These are phyloP conservation scores for Psammodynastes pulverulentus DNA, from an alignment of 2,113 vertebrate genomes.

Conservation along the genomic window DNA sequence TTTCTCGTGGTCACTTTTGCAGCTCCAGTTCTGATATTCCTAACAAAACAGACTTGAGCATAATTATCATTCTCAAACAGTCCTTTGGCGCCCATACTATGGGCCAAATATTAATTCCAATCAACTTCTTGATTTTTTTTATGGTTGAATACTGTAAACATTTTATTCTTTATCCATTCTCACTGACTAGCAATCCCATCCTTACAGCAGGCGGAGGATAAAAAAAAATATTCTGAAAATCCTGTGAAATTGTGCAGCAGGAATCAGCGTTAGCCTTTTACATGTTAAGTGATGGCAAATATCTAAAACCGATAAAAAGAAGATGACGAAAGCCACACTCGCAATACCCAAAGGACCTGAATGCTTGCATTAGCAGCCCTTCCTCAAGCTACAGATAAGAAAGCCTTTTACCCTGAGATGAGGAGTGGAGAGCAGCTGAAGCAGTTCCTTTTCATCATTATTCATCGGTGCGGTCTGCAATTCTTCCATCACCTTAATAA, in stretches of 20 bases:
- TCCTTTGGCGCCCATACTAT: not conserved
- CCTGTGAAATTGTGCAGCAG: too few relatives aligned
- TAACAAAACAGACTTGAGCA: not conserved
- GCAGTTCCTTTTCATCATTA: conserved; percentile 82
- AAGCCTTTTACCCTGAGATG: conserved; percentile 83
- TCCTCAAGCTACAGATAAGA: not conserved
- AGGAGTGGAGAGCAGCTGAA: conserved; percentile 84
- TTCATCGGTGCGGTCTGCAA: conserved; percentile 81
- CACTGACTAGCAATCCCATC: not conserved
- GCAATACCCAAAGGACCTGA: not conserved
- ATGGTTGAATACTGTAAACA: not conserved
- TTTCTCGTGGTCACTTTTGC: not conserved
- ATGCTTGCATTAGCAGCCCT: not conserved
- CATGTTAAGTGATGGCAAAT: not conserved
- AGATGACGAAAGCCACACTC: not conserved
- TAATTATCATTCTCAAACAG: not conserved
- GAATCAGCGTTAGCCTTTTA: not conserved
- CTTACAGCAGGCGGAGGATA: not conserved
- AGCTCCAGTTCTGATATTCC: not conserved
- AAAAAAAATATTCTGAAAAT: not conserved
- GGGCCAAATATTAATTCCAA: not conserved
- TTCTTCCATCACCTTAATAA: conserved; percentile 85
- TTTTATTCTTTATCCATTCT: not conserved
- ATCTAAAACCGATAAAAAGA: not conserved
- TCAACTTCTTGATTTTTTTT: not conserved